phyloP scores from a whole-genome alignment of 2,888 invertebrate genomes.

The Erannis defoliaria region DNA sequence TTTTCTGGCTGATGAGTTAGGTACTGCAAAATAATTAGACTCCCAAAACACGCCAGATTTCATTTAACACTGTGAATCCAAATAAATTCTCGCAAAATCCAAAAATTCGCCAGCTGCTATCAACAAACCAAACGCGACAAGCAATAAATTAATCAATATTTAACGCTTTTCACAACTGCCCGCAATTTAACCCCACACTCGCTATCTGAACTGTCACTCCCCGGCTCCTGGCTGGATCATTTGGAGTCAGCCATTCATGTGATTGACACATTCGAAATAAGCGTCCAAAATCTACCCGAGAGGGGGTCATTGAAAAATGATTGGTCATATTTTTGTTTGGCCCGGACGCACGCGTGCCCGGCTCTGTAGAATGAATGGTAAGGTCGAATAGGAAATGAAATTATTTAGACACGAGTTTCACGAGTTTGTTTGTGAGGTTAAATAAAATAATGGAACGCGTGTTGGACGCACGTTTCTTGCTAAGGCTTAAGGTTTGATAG shows the following conservation, averaged over 20 bases:
- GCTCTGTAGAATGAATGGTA: constrained; percentile 30
- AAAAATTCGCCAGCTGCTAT: constrained; percentile 20
- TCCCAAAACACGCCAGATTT: no score
- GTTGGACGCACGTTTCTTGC: not conserved
- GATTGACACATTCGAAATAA: constrained; percentile 73
- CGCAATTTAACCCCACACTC: constrained; percentile 31
- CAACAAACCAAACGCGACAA: constrained; percentile 20
- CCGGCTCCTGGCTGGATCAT: constrained; percentile 59
- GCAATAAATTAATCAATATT: constrained; percentile 37
- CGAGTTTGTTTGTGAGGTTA: constrained; percentile 18
- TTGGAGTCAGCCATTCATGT: constrained; percentile 63
- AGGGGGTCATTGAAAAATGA: constrained; percentile 72
- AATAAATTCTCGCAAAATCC: constrained; percentile 7
- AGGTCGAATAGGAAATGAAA: constrained; percentile 26
- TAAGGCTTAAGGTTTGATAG: not conserved
- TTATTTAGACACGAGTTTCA: constrained; percentile 30
- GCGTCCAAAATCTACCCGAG: constrained; percentile 44
- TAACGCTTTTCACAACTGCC: constrained; percentile 35
- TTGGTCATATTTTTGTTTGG: constrained; percentile 55
- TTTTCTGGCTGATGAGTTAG: no score
- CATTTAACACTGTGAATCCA: not conserved
- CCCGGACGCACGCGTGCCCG: constrained; percentile 27
- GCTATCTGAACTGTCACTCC: constrained; percentile 49
- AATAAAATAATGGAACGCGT: constrained; percentile 9
- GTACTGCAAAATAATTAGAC: not conserved